A percentile compares a stretch with the other conserved stretches of the same genome.
Conservation (phyloP, 2,113 vertebrate species). For the Pongo abelii region DNA sequence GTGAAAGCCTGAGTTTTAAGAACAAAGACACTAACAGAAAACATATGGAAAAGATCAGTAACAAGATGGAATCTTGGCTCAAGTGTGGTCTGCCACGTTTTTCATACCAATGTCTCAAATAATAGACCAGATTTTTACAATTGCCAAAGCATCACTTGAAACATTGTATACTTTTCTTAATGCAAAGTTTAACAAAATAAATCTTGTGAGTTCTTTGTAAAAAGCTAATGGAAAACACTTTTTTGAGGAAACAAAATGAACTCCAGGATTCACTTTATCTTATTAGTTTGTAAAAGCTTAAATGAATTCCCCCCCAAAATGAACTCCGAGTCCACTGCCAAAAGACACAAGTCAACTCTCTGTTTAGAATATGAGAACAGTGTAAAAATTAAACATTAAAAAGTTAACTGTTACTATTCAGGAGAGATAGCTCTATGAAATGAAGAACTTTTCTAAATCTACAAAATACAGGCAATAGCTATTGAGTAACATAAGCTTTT, state of each 20-base stretch:
- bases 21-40: conserved; percentile 89
- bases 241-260: conserved; percentile 59
- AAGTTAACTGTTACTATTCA: conserved; percentile 70
- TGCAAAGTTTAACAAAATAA: conserved; percentile 61
- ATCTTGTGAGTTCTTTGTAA: not conserved
- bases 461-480: conserved; percentile 25
- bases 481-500: not conserved
- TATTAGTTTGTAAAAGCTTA: conserved; percentile 55
- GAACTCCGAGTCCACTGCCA: conserved; percentile 67
- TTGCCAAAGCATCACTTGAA: conserved; percentile 51
- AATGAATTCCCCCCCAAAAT: conserved; percentile 62
- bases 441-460: not conserved
- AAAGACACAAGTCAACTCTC: conserved; percentile 60
- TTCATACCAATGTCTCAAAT: conserved; percentile 85
- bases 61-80: conserved; percentile 86
- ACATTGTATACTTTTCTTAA: conserved; percentile 42
- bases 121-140: conserved; percentile 79
- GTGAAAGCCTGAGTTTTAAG: conserved; percentile 77
- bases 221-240: conserved; percentile 62
- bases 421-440: not conserved
- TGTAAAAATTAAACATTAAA: conserved; percentile 62
- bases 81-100: conserved; percentile 92
- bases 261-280: conserved; percentile 41
- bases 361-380: conserved; percentile 70
- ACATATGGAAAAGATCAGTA: conserved; percentile 96